Evolutionary conservation across 2,888 invertebrate genomes (phyloP).

Genomic region (Digitonthophagus gazella): DNA sequence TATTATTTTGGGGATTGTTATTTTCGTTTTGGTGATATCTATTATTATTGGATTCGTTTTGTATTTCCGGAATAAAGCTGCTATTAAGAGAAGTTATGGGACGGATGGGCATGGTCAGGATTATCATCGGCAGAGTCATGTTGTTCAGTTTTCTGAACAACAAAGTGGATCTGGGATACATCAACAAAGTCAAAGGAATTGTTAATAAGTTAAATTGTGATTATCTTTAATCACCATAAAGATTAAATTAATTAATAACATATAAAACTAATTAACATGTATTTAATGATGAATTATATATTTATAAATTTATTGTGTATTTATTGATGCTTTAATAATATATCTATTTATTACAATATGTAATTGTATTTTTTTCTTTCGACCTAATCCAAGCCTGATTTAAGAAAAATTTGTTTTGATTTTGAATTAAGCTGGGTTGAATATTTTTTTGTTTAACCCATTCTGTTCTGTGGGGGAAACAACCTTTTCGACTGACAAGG

Average conservation of each 20-base stretch:
- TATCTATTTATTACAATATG: too few species aligned
- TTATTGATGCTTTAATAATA: too few species aligned
- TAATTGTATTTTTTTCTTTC: too few species aligned
- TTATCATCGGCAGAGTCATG: background rate
- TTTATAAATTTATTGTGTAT: too few species aligned
- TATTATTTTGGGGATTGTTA: background rate
- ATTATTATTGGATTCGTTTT: background rate
- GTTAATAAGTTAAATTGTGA: background rate
- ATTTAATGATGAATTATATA: too few species aligned
- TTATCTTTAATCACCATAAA: background rate
- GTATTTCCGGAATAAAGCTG: background rate
- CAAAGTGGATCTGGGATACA: background rate
- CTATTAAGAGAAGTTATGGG: background rate
- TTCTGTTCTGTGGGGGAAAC: too few species aligned
- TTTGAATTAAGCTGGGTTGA: too few species aligned
- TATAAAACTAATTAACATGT: background rate
- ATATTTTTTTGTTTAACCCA: too few species aligned
- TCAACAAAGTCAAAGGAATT: background rate
- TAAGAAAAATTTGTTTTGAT: too few species aligned
- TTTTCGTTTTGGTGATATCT: background rate
- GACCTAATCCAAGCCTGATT: too few species aligned
- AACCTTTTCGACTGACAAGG: too few species aligned
- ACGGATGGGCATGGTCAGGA: too few species aligned
- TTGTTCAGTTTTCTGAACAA: background rate
- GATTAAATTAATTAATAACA: background rate